phyloP scores from a whole-genome alignment of 2,113 vertebrate species.

The Malurus melanocephalus region DNA sequence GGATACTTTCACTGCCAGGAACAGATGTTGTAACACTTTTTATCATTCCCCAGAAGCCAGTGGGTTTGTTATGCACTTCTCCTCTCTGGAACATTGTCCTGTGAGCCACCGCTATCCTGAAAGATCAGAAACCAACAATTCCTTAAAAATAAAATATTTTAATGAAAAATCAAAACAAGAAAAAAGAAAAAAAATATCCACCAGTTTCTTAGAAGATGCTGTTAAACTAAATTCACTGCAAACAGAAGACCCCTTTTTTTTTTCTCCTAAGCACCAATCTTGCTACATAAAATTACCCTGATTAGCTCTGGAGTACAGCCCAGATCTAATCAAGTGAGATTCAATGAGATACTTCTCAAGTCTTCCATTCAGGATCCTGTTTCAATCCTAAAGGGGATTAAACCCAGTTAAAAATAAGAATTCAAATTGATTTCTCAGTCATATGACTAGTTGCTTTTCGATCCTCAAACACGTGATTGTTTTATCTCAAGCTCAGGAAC shows the following conservation, averaged over 20 bases:
- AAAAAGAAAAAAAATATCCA: not conserved
- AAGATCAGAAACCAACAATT: slow-evolving; percentile 50
- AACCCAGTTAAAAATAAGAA: not conserved
- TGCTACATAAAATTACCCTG: slow-evolving; percentile 2
- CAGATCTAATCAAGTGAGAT: slow-evolving; percentile 5
- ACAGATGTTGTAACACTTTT: slow-evolving; percentile 94
- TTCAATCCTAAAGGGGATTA: not conserved
- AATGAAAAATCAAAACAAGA: not conserved
- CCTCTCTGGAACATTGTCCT: slow-evolving; percentile 95
- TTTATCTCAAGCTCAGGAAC: not conserved
- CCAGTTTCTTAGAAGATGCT: not conserved
- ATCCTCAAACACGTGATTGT: not conserved
- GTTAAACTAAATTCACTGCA: not conserved
- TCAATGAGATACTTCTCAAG: not conserved
- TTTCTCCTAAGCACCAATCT: not conserved
- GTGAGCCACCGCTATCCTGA: slow-evolving; percentile 93
- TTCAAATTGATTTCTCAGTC: not conserved
- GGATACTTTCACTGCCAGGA: slow-evolving; percentile 94
- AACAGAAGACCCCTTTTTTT: not conserved
- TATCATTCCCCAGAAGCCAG: slow-evolving; percentile 97
- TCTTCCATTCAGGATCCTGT: not conserved
- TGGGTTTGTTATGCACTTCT: slow-evolving; percentile 91
- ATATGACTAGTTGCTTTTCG: not conserved
- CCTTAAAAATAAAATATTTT: not conserved
- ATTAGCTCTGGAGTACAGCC: slow-evolving; percentile 24